phyloP scores from a whole-genome alignment of 2,797 vertebrate genomes.

The Sebastes vulpes region DNA sequence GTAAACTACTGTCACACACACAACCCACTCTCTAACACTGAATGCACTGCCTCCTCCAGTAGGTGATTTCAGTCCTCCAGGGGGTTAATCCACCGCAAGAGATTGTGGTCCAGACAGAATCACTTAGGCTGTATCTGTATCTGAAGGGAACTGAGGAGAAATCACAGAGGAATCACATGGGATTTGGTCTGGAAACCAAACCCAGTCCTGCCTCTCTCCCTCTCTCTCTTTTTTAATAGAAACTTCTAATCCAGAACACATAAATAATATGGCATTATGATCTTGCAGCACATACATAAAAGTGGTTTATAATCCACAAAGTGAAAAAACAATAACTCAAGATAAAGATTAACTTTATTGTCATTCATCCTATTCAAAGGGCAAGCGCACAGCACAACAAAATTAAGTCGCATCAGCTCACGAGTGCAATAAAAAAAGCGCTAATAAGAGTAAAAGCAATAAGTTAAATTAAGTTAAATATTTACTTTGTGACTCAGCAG shows the following conservation, averaged over 20 bases:
- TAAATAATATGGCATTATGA: constrained; percentile 1
- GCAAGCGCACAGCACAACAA: not conserved
- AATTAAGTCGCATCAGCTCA: not conserved
- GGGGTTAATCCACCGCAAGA: not conserved
- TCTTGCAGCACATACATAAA: constrained; percentile 4
- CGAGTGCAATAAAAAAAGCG: not conserved
- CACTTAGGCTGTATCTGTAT: constrained; percentile 40
- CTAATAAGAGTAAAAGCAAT: not conserved
- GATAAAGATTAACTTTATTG: not conserved
- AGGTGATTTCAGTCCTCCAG: not conserved
- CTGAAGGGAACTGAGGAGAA: constrained; percentile 41
- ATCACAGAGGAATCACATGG: constrained; percentile 42
- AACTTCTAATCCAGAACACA: not conserved
- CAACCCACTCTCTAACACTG: not conserved
- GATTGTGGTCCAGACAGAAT: constrained; percentile 48
- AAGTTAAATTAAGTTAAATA: not conserved
- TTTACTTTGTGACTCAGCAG: constrained; percentile 10
- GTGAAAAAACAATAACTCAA: constrained; percentile 15
- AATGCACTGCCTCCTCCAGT: not conserved
- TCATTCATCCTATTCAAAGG: not conserved
- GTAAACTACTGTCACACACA: not conserved
- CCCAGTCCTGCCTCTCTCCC: not conserved
- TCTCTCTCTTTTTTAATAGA: not conserved
- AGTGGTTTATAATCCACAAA: constrained; percentile 27
- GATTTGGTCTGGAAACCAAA: constrained; percentile 47